Evolutionary conservation across 2,797 vertebrate species (phyloP), one percentile per base, ranked within the genome.

Genomic region (Pogonophryne albipinna): DNA sequence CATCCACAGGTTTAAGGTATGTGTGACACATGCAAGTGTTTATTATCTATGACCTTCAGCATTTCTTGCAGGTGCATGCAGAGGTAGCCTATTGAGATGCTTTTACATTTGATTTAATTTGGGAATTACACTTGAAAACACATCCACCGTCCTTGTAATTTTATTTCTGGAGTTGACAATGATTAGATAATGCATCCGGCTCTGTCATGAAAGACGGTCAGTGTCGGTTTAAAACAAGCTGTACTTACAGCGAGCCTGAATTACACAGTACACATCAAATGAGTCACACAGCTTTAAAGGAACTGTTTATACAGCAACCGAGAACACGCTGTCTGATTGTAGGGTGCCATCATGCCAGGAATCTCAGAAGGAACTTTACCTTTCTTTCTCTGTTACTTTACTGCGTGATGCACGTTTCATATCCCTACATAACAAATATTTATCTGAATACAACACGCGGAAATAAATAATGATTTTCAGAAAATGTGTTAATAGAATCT

Each of bases 271-370:
- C 63, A 52, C 82, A 87, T 80, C 20, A 56, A 58, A 74, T 94
- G 92, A 94, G 85, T 93, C 90, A 93, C 55, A 11, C 41, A 63
- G 61, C 74, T 80, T 72, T 83, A 80, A 68, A 66, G 78, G 71
- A 91, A 69, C 71, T 86, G 93, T 92, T 93, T 93, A 92, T 78
- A 92, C 81, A 92, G 79, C 63, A 80, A 77, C 80, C 51, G 55
- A 81, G 74, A 88, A 86, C 70, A 56, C 38, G 65, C 62, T 80
- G 82, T 83, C 34, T 60, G 69, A 83, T 76, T 77, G 69, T 47
- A 82, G 83, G 74, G 55, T 88, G 78, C 49, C 62, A 73, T 45
- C 59, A 44, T 61, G 65, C 44, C 34, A 56, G 67, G 60, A 72
- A 65, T 41, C 61, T 59, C 20, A 16, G 20, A 44, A 46, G 46